These are phyloP conservation scores for Zeus faber DNA, from an alignment of 2,113 vertebrate genomes.

Conservation along the genomic window DNA sequence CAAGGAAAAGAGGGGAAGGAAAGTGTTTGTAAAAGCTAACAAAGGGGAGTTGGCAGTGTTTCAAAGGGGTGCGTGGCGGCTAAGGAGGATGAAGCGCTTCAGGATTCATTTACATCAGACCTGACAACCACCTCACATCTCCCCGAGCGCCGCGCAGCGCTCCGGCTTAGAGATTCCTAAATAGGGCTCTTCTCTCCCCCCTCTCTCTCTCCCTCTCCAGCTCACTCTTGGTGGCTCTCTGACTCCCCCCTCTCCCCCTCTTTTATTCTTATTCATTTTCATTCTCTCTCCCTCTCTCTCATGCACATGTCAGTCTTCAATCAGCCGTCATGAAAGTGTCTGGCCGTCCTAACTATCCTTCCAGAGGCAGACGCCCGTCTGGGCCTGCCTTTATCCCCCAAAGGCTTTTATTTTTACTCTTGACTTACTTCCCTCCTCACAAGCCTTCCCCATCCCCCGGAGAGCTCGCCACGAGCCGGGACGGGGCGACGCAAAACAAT, in stretches of 20 bases:
- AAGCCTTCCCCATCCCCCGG: too few species aligned
- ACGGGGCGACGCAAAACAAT: slow-evolving; percentile 56
- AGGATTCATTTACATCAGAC: slow-evolving; percentile 83
- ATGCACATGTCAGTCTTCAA: slow-evolving; percentile 72
- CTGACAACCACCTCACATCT: slow-evolving; percentile 80
- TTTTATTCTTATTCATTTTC: neutral
- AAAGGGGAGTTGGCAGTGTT: slow-evolving; percentile 65
- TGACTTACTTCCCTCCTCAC: slow-evolving; percentile 74
- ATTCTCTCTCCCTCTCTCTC: slow-evolving; percentile 50
- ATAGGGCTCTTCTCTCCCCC: slow-evolving; percentile 57
- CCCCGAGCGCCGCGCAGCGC: slow-evolving; percentile 62
- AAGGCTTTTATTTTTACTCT: slow-evolving; percentile 71
- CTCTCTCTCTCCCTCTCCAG: slow-evolving; percentile 34
- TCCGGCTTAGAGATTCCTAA: slow-evolving; percentile 71
- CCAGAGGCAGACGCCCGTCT: slow-evolving; percentile 77
- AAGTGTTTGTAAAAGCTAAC: slow-evolving; percentile 70
- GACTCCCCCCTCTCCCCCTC: neutral
- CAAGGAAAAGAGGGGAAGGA: slow-evolving; percentile 39
- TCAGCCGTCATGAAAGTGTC: slow-evolving; percentile 79
- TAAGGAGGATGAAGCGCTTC: slow-evolving; percentile 78
- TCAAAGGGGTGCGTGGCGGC: slow-evolving; percentile 68
- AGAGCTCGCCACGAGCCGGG: slow-evolving; percentile 67
- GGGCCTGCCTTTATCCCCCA: slow-evolving; percentile 73
- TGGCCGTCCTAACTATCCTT: slow-evolving; percentile 76
- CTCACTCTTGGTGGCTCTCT: neutral